Base-by-base conservation (phyloP, 2,113 vertebrate species). In the Eretmodus cyanostictus region DNA sequence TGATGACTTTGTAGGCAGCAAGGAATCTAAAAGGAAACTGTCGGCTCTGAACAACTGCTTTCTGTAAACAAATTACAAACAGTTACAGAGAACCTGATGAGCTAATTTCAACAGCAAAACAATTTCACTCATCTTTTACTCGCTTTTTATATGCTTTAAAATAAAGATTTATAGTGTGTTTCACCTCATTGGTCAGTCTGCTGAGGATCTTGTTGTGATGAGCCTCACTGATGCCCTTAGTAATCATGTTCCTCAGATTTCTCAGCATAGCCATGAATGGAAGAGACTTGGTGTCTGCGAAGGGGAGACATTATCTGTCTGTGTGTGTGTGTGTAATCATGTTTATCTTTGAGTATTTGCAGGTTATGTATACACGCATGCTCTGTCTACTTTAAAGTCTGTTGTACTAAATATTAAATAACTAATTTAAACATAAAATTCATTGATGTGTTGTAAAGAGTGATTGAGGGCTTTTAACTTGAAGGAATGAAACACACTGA, bases 231-330 rank as follows among this genome's bases (percentile, higher is more conserved):
- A 98, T 96, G 17, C 97, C 97, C 7, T 85, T 86, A 2, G 63
- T 90, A 76, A 98, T 96, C 94, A 98, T 93, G 94, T 96, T 98
- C 80, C 97, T 94, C 89, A 98, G 94, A 90, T 98, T 98, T 91
- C 98, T 96, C 92, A 98, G 93, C 97, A 97, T 97, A 61, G 98
- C 98, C 98, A 98, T 98, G 93, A 98, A 98, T 3, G 98, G 97
- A 22, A 98, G 95, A 71, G 97, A 96, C 63, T 95, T 96, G 0
- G 89, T 92, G 87, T 97, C 98, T 98, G 91, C 2, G 86, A n/a
- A 55, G 19, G 1, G 68, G 16, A 87, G 6, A 81, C 14, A 78
- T 31, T 4, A 38, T 40, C 66, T 2, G 54, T 85, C 24, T 66
- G 14, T 14, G 1, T 61, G 5, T 54, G 5, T 54, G 1, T 1